Evolutionary conservation across 2,797 vertebrate species (phyloP), one percentile per base, ranked within the genome.

Genomic region (Epinephelus malabaricus): DNA sequence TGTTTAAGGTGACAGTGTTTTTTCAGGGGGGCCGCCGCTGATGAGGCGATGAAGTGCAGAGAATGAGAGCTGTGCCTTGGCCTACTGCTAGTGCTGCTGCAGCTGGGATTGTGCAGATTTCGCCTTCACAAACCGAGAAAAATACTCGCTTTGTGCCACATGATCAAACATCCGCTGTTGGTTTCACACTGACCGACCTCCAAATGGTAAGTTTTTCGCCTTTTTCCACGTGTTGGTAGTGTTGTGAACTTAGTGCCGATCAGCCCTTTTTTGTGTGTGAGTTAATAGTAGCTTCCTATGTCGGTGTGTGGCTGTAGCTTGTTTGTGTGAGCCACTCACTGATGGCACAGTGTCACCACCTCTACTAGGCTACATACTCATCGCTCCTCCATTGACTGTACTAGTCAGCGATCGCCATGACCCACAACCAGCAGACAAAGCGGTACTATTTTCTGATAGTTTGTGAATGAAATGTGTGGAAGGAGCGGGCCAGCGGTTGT

Each of bases 41-140:
- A 92, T 90, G 89, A 91, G 92, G 93, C 89, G 94, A 89, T 92
- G 94, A 93, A 86, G 93, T 88, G 91, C 84, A 92, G 93, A 95
- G 94, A 95, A 96, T 96, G 96, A 96, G 94, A 92, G 92, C 91
- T 85, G 88, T 80, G 93, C 90, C 92, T 92, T 46, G 96, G 96
- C 96, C 96, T 96, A 88, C 90, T 83, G 92, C 85, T 81, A 92
- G 90, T 82, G 90, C 88, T 85, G 93, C 94, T 89, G 94, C 93
- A 84, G 94, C 94, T 89, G 91, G 94, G 94, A 95, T 94, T 94
- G 92, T 93, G 91, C 92, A 95, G 90, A 93, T 92, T 30, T 92
- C 91, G 93, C 94, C 92, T 90, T 89, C 94, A 94, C 92, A 93
- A 94, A 94, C 87, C 89, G 92, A 92, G 80, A 79, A 86, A 95